These are phyloP conservation scores for Stomorhina lunata DNA, from an alignment of 2,888 invertebrate species.

Conservation along the genomic window DNA sequence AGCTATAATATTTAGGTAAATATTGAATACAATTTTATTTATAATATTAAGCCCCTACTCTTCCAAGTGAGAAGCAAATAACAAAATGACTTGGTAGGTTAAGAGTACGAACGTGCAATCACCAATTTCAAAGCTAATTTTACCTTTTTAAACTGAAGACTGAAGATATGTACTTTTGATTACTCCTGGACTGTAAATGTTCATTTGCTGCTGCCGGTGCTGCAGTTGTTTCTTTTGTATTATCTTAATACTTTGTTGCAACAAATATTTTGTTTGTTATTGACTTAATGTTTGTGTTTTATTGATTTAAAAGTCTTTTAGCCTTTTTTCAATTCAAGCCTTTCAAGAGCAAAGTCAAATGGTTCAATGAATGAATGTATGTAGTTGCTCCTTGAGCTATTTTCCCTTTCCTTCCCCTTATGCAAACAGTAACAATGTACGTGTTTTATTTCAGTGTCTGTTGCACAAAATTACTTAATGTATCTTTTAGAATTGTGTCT, in stretches of 20 bases:
- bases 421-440: slow-evolving; percentile 36
- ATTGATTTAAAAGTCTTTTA: slow-evolving; percentile 27
- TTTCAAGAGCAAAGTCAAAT: slow-evolving; percentile 18
- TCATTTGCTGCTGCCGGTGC: neutral
- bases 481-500: slow-evolving; percentile 37
- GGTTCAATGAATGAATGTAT: too few species aligned
- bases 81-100: neutral
- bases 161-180: too few species aligned
- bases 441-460: slow-evolving; percentile 4
- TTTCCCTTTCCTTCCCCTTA: slow-evolving; percentile 15
- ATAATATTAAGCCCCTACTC: neutral
- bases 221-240: slow-evolving; percentile 35
- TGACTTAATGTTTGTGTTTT: neutral
- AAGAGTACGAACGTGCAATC: slow-evolving; percentile 28
- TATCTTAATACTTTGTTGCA: slow-evolving; percentile 56
- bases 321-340: slow-evolving; percentile 6
- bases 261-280: slow-evolving; percentile 28
- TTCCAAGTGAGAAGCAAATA: neutral
- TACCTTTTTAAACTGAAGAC: too few species aligned
- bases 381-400: neutral
- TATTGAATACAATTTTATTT: slow-evolving; percentile 52
- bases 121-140: neutral
- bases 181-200: neutral
- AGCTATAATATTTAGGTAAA: slow-evolving; percentile 44
- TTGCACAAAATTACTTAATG: slow-evolving; percentile 39